A percentile compares a stretch with the other conserved stretches of the same genome.
Evolutionary conservation across 2,888 invertebrate species (phyloP).

Genomic region (Malthinus seriepunctatus): DNA sequence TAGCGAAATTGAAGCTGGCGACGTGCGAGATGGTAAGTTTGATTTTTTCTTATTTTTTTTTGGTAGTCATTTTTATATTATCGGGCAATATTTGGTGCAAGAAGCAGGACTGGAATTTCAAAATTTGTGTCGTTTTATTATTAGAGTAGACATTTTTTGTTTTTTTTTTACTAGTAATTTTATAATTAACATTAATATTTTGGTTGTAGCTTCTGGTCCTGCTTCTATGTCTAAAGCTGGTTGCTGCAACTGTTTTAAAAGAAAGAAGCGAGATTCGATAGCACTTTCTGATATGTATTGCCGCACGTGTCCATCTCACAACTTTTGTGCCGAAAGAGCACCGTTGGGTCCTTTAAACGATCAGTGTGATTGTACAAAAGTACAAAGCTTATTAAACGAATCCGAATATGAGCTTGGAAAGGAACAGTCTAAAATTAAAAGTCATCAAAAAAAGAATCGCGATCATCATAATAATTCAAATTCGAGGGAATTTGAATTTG

Average conservation of each 20-base stretch:
- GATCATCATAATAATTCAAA: constrained; percentile 38
- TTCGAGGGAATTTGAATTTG: constrained; percentile 51
- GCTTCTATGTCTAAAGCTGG: constrained; percentile 52
- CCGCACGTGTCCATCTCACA: constrained; percentile 50
- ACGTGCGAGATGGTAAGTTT: constrained; percentile 82
- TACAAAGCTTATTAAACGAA: constrained; percentile 45
- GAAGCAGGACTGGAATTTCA: constrained; percentile 46
- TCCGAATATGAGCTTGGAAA: constrained; percentile 60
- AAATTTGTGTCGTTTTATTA: constrained; percentile 3
- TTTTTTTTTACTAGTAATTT: constrained; percentile 12
- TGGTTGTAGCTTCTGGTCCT: constrained; percentile 56
- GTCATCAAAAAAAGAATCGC: constrained; percentile 40
- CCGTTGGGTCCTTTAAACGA: constrained; percentile 51
- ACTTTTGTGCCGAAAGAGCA: constrained; percentile 49
- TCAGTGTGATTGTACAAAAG: constrained; percentile 44
- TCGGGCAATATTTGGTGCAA: constrained; percentile 11
- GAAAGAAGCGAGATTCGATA: constrained; percentile 51
- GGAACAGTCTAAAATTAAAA: constrained; percentile 40
- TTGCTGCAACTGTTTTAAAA: constrained; percentile 55
- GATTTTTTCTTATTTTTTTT: constrained; percentile 28
- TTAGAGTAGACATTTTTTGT: constrained; percentile 14
- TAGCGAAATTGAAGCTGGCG: constrained; percentile 92
- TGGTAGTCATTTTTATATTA: background rate
- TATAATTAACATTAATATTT: constrained; percentile 34
- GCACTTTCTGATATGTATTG: constrained; percentile 63